These are phyloP conservation scores for Lepilemur septentrionalis DNA, from an alignment of 2,797 vertebrate species.

Conservation along the genomic window DNA sequence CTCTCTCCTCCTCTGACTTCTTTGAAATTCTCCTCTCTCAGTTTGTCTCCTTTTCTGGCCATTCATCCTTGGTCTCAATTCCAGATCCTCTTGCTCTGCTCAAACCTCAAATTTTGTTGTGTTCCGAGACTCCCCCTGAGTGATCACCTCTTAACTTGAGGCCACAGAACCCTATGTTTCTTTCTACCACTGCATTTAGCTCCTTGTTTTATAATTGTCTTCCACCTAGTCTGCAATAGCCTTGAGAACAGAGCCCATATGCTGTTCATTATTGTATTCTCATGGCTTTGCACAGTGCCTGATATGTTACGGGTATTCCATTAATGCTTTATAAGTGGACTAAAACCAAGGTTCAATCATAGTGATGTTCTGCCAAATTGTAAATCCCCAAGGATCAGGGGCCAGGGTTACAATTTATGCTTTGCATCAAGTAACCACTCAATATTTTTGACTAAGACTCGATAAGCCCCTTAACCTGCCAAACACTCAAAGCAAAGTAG, in stretches of 20 bases:
- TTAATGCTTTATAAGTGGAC: background rate
- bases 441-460: background rate
- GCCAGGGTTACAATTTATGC: background rate
- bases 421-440: background rate
- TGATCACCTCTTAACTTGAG: background rate
- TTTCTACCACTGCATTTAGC: background rate
- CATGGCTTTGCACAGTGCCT: background rate
- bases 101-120: background rate
- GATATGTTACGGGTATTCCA: background rate
- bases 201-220: background rate
- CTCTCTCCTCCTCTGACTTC: slow-evolving; percentile 12
- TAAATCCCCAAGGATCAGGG: background rate
- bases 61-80: background rate
- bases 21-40: background rate
- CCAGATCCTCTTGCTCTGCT: background rate
- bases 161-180: background rate
- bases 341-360: background rate
- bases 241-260: background rate
- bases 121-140: background rate
- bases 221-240: background rate
- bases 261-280: background rate
- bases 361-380: background rate
- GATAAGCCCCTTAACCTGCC: background rate
- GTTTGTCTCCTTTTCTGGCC: background rate
- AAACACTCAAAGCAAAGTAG: background rate